Evolutionary conservation across 2,113 vertebrate genomes (phyloP), one percentile per base, ranked within the genome.

Genomic region (Martes martes): DNA sequence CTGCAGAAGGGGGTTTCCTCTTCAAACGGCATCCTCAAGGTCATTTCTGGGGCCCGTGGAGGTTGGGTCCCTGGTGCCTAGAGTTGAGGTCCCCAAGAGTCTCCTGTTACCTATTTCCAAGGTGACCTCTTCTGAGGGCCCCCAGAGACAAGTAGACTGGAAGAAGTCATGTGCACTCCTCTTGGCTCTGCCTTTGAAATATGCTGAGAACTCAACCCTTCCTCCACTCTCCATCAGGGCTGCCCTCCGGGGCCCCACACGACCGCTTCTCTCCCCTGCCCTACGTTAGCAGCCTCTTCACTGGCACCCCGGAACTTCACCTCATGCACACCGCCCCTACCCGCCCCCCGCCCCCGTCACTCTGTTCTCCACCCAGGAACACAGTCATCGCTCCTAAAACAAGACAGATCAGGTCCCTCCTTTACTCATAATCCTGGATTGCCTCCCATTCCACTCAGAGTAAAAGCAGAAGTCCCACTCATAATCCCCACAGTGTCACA

Each of bases 281-380:
- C 21, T 4, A 13, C 36, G 24, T 86, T 19, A 57, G 59, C 79
- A 81, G 47, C 23, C n/a, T 71, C 89, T 71, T 74, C 47, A 3
- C 42, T 28, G 28, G 33, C 2, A 10, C 80, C 73, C 3, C 0
- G 0, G 19, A 71, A n/a, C 7, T 21, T 13, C 59, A 67, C 13
- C 52, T 55, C 5, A 6, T 18, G 52, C 52, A 55, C 52, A 55
- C 52, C 52, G 1, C 14, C 52, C 52, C 52, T 18, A 18, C 52
- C 52, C 3, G 65, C 28, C 63, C 63, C 26, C 1, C 11, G 0
- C 4, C 61, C 26, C 11, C 61, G 0, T 28, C 1, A 2, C 11
- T 14, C 55, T 18, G 39, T 61, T 80, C 36, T 50, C 4, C 33
- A 50, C 28, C 23, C 81, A 28, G 80, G 45, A 74, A n/a, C 52